These are phyloP conservation scores for Flabesymbios commensalis DNA, from an alignment of 2,888 invertebrate species.

Conservation along the genomic window DNA sequence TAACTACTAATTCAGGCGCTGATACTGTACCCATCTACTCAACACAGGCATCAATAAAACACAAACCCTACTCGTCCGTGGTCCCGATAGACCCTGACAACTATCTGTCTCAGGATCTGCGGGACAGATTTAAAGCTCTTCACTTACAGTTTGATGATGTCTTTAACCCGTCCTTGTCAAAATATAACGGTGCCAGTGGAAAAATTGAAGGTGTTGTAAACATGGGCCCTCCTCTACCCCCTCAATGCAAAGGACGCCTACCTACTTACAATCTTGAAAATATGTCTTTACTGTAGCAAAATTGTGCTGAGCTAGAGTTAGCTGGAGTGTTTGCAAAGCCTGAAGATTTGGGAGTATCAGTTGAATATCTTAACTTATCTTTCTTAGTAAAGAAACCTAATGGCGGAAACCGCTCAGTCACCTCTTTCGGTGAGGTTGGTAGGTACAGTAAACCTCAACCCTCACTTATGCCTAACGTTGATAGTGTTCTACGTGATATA, in stretches of 20 bases:
- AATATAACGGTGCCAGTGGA: slow-evolving; percentile 13
- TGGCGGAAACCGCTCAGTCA: slow-evolving; percentile 8
- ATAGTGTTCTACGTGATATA: slow-evolving; percentile 27
- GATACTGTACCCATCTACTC: no score
- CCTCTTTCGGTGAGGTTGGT: slow-evolving; percentile 9
- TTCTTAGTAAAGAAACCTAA: slow-evolving; percentile 8
- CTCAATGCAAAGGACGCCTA: slow-evolving; percentile 12
- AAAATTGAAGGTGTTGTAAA: slow-evolving; percentile 5
- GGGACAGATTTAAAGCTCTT: neutral
- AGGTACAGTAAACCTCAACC: slow-evolving; percentile 9
- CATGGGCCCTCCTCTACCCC: slow-evolving; percentile 13
- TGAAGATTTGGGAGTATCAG: neutral
- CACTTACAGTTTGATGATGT: slow-evolving; percentile 7
- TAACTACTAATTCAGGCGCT: no score
- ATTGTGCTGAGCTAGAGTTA: slow-evolving; percentile 6
- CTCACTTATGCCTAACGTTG: slow-evolving; percentile 19
- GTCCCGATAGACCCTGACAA: slow-evolving; percentile 6
- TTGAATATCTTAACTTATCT: slow-evolving; percentile 11
- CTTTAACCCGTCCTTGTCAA: neutral
- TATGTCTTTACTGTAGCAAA: neutral
- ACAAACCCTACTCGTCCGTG: neutral
- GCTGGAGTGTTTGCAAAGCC: slow-evolving; percentile 8
- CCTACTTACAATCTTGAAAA: slow-evolving; percentile 5
- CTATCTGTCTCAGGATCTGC: neutral
- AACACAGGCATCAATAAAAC: neutral